Evolutionary conservation across 2,113 vertebrate species (phyloP), one percentile per base, ranked within the genome.

Genomic region (Toxotes jaculatrix): DNA sequence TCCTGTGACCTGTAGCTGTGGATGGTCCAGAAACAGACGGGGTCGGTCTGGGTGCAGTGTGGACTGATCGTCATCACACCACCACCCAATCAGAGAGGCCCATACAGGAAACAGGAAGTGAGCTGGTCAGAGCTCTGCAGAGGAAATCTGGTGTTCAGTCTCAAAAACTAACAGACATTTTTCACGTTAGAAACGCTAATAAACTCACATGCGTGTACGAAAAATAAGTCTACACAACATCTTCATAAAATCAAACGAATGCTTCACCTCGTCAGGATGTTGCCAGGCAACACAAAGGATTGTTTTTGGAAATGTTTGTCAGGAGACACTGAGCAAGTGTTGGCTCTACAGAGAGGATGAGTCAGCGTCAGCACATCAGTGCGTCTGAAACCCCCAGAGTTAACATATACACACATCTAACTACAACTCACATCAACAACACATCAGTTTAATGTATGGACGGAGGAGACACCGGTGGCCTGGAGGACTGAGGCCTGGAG

Each of bases 151-250:
- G 3, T 60, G 13, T 51, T 23, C 16, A 66, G 27, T 27, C 21
- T 51, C 53, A 31, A 36, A 70, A 19, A 11, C 40, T 3, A 47
- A 40, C 23, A 5, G 0, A 55, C 38, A 74, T 1, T 38, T 57
- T 51, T 51, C 27, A 51, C 27, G 60, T 61, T 65, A 66, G 13
- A 78, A 72, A 73, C 31, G 38, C 55, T 55, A 67, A 77, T 45
- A 45, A 83, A 73, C 42, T 4, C 1, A 77, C 81, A 83, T 83
- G 81, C 81, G 55, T 4, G 34, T 73, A 73, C 67, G 27, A 55
- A 55, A 77, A 53, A 66, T 8, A 53, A 61, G 27, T 38, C 51
- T 21, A 73, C 59, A 64, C 57, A 47, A 82, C 72, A 64, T 19
- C 8, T 51, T 32, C 19, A 14, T 64, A 19, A 31, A 62, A 27